phyloP scores from a whole-genome alignment of 2,888 invertebrate genomes.

The Cerastis leucographa region DNA sequence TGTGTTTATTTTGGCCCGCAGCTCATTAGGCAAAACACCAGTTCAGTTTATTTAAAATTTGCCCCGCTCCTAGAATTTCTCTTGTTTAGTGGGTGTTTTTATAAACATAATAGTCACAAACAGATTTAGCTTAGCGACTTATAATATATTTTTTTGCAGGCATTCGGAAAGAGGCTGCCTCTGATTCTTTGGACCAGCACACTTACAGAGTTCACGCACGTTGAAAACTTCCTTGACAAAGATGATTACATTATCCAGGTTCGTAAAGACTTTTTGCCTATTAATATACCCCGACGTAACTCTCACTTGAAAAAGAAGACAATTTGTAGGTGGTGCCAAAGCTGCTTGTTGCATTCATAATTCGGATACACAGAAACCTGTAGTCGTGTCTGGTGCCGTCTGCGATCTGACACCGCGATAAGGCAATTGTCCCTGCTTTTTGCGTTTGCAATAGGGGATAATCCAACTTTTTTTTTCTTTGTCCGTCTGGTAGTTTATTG shows the following conservation, averaged over 20 bases:
- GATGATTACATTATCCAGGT: slow-evolving; percentile 95
- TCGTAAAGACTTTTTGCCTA: slow-evolving; percentile 49
- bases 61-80: no score
- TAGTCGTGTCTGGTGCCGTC: not conserved
- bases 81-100: no score
- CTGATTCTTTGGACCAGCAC: slow-evolving; percentile 95
- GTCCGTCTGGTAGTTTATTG: no score
- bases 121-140: not conserved
- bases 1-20: not conserved
- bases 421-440: not conserved
- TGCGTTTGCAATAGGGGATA: no score
- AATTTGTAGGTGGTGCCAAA: not conserved
- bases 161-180: slow-evolving; percentile 90
- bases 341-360: not conserved
- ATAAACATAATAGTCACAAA: no score
- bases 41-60: not conserved
- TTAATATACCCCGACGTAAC: not conserved
- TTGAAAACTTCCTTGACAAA: slow-evolving; percentile 92
- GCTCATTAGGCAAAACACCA: not conserved
- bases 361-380: not conserved
- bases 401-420: not conserved
- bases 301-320: not conserved
- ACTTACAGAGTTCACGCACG: slow-evolving; percentile 92
- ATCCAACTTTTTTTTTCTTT: no score
- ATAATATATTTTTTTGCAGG: slow-evolving; percentile 72